These are phyloP conservation scores for Pollenia labialis DNA, from an alignment of 2,888 invertebrate genomes.

Conservation along the genomic window DNA sequence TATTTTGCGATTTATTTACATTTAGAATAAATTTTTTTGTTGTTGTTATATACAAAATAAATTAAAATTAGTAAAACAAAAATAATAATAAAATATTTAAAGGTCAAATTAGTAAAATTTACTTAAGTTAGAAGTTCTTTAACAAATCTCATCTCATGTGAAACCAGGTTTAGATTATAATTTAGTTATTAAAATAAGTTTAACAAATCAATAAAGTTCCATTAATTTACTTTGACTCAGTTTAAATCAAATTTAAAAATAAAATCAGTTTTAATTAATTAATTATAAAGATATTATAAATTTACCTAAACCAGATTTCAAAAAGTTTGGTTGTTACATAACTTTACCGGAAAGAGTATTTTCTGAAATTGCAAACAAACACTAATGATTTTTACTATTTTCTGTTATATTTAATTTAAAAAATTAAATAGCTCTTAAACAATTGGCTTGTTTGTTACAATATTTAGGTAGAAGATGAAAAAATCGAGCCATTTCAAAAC, in stretches of 20 bases:
- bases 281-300: not conserved
- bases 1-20: conserved; percentile 47
- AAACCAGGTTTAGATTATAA: not conserved
- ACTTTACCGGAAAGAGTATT: not conserved
- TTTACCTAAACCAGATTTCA: not conserved
- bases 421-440: not conserved
- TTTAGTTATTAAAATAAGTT: not conserved
- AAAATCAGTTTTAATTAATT: no score
- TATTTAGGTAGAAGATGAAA: no score
- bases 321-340: not conserved
- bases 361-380: not conserved
- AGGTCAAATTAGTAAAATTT: not conserved
- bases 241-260: no score
- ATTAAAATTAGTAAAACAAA: conserved; percentile 36
- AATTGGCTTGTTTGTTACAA: no score
- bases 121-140: not conserved
- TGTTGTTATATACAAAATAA: conserved; percentile 51
- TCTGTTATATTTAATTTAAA: not conserved
- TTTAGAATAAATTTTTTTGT: conserved; percentile 25
- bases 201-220: not conserved
- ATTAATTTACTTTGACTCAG: no score
- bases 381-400: not conserved
- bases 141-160: not conserved
- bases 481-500: no score
- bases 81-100: not conserved